These are phyloP conservation scores for Urocyon cinereoargenteus DNA, from an alignment of 2,797 vertebrate genomes.

Conservation along the genomic window DNA sequence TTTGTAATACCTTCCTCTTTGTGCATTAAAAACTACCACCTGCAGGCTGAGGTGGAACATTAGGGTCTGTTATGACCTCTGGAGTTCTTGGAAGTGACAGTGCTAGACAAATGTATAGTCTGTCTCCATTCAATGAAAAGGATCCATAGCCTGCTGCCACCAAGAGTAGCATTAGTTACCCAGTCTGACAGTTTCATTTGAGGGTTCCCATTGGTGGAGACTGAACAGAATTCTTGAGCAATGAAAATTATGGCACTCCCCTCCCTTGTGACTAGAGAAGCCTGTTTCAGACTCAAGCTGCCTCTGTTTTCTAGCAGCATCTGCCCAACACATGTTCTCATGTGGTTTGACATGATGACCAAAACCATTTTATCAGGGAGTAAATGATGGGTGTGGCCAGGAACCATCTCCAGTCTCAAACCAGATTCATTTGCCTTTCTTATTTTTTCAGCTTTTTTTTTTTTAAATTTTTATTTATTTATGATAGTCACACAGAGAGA, in stretches of 20 bases:
- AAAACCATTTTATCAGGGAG: constrained; percentile 1
- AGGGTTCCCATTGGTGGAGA: background rate
- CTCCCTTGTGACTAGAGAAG: background rate
- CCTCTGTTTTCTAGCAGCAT: background rate
- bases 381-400: background rate
- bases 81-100: constrained; percentile 15
- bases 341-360: background rate
- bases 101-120: constrained; percentile 49
- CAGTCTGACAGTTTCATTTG: background rate
- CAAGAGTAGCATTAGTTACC: constrained; percentile 44
- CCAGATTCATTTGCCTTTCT: background rate
- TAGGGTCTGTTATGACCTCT: background rate
- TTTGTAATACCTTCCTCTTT: background rate
- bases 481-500: too few species aligned
- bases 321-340: background rate
- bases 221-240: background rate
- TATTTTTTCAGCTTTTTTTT: background rate
- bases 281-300: background rate
- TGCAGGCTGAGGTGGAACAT: background rate
- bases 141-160: background rate
- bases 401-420: background rate
- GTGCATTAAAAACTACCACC: background rate
- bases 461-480: too few species aligned
- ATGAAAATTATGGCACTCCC: background rate
- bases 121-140: constrained; percentile 13